A percentile compares a stretch with the other conserved stretches of the same genome.
Evolutionary conservation across 2,113 vertebrate genomes (phyloP).

Genomic region (Clarias macrocephalus): DNA sequence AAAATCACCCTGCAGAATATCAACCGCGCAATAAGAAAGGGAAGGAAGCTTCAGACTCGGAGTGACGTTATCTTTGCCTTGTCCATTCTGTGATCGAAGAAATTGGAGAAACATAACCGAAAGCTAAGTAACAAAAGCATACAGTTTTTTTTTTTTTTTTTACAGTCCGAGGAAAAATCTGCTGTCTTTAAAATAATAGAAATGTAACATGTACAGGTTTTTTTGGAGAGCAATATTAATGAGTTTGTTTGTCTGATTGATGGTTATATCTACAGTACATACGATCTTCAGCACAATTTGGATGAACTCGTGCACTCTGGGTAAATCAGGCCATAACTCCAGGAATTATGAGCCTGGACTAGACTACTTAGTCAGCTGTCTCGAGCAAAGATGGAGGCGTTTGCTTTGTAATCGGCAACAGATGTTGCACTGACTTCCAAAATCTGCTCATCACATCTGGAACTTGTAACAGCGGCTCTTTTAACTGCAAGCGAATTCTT

Average conservation of each 20-base stretch:
- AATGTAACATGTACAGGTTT: background rate
- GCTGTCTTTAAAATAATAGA: background rate
- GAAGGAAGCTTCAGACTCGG: background rate
- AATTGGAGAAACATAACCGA: background rate
- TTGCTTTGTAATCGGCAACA: conserved; percentile 18
- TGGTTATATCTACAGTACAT: too few relatives aligned
- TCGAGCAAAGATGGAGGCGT: conserved; percentile 18
- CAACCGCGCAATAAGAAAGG: background rate
- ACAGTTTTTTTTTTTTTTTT: background rate
- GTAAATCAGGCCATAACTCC: conserved; percentile 5
- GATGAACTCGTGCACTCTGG: conserved; percentile 15
- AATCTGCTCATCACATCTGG: conserved; percentile 6
- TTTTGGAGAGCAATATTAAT: background rate
- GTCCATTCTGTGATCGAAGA: background rate
- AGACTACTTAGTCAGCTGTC: conserved; percentile 27
- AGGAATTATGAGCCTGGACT: conserved; percentile 27
- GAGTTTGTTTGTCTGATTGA: background rate
- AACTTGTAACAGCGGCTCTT: background rate
- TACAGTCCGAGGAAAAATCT: background rate
- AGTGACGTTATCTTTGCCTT: background rate
- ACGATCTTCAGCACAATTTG: background rate
- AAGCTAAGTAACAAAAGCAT: background rate
- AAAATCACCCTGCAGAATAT: conserved; percentile 16
- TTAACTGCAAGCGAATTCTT: background rate
- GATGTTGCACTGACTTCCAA: conserved; percentile 9